Conservation (phyloP, 2,888 invertebrate species). For the Sylvicola fuscatus region DNA sequence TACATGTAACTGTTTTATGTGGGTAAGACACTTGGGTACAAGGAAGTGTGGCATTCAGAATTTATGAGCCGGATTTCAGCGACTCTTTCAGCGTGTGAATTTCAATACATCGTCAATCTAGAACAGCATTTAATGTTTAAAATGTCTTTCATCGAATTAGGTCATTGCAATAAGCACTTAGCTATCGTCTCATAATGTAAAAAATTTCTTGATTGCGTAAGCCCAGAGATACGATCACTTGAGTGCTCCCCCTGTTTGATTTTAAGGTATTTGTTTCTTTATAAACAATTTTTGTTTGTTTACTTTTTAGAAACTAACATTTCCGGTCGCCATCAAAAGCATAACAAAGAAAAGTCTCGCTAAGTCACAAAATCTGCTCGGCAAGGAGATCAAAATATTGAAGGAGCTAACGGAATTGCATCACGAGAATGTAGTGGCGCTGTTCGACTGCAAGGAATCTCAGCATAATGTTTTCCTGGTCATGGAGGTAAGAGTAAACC, state of each 20-base stretch:
- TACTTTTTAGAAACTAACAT: slow-evolving; percentile 54
- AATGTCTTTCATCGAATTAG: slow-evolving; percentile 1
- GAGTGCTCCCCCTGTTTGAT: not conserved
- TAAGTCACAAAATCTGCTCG: slow-evolving; percentile 90
- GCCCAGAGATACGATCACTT: no score
- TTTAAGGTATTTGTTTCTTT: not conserved
- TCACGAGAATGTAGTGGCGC: slow-evolving; percentile 95
- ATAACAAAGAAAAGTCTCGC: slow-evolving; percentile 95
- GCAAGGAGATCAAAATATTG: slow-evolving; percentile 97
- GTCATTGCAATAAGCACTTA: no score
- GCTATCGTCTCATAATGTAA: no score
- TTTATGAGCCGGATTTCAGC: no score
- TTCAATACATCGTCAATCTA: slow-evolving; percentile 3
- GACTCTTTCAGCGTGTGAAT: no score
- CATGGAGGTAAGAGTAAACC: slow-evolving; percentile 66
- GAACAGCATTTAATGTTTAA: not conserved
- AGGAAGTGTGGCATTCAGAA: no score
- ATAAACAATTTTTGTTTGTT: slow-evolving; percentile 8
- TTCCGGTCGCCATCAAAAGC: slow-evolving; percentile 90
- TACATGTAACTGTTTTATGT: no score
- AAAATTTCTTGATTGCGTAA: no score
- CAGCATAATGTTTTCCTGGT: slow-evolving; percentile 88
- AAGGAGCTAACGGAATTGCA: slow-evolving; percentile 93
- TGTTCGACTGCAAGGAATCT: slow-evolving; percentile 95
- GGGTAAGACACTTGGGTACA: no score